Evolutionary conservation across 64 coral and sea anemone species (phyloP), one percentile per base, ranked within the genome.

Genomic region (Montipora capricornis): DNA sequence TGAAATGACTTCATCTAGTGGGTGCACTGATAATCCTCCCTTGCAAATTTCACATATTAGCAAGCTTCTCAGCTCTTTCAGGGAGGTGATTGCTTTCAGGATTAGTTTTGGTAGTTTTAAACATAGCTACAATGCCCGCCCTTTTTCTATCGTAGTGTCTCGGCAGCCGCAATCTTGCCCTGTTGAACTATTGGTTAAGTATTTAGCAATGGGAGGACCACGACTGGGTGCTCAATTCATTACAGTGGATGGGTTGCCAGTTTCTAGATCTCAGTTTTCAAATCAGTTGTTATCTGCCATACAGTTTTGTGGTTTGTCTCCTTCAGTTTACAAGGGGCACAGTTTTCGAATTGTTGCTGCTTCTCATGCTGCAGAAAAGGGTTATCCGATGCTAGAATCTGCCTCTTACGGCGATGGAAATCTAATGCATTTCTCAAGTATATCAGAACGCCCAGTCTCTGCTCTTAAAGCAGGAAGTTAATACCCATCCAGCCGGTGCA

Each of bases 101-200:
- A 24, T 93, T 45, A 86, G 55, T 77, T 93, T 93, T 87, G 48
- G 58, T 16, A 66, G 87, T 93, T 93, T 77, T 93, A 93, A 93
- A 60, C 91, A 93, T 64, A 93, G 73, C 47, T 93, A 88, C 50
- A 93, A 93, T 70, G 48, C 64, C 37, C 83, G 16, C 8, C 80
- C 80, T 19, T 85, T 74, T 76, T 81, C 70, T 45, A 81, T 92
- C 17, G 20, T 76, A 15, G 20, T 92, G 70, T 37, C 68, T 75
- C 80, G 70, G 9, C 66, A 75, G 44, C 66, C 74, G 8, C 49
- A 52, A 57, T 80, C 78, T 74, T 91, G 89, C 44, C 94, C 82
- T 16, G 83, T 86, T n/a, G 59, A 69, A 12, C 46, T 86, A 16
- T 17, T 86, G 61, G 24, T 49, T 12, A 53, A 88, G 50, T 88